These are phyloP conservation scores for Mamestra configurata DNA, from an alignment of 1,140 invertebrate species.

Conservation along the genomic window DNA sequence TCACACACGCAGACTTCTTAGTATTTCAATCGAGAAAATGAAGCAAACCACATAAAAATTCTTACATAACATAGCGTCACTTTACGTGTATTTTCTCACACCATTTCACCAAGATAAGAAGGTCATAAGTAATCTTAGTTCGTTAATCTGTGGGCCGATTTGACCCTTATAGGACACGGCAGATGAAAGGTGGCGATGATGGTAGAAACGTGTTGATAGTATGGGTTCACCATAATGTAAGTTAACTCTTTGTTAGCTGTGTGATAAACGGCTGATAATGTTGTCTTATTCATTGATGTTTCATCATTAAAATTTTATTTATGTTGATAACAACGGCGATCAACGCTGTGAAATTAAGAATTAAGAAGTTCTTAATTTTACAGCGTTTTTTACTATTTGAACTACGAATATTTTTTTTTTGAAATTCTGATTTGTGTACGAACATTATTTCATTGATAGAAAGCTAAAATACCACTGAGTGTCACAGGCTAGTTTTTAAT, in stretches of 20 bases:
- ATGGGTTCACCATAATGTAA: slow-evolving; percentile 4
- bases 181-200: neutral
- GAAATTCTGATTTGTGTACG: no score
- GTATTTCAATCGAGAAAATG: neutral
- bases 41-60: neutral
- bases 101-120: slow-evolving; percentile 11
- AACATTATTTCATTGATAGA: no score
- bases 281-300: no score
- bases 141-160: neutral
- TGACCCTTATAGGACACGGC: neutral
- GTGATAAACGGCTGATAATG: neutral
- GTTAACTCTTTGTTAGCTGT: neutral
- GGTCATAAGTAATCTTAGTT: neutral
- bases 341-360: no score
- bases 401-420: no score
- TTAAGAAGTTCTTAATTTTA: no score
- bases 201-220: neutral
- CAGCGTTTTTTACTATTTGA: no score
- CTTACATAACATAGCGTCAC: neutral
- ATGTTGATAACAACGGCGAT: no score
- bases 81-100: neutral
- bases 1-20: neutral
- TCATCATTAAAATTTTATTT: no score
- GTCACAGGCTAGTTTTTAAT: no score
- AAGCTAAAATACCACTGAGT: no score